These are phyloP conservation scores for Agelas oroides DNA, from an alignment of 37 sponge, comb jelly and placozoan species.

Conservation along the genomic window DNA sequence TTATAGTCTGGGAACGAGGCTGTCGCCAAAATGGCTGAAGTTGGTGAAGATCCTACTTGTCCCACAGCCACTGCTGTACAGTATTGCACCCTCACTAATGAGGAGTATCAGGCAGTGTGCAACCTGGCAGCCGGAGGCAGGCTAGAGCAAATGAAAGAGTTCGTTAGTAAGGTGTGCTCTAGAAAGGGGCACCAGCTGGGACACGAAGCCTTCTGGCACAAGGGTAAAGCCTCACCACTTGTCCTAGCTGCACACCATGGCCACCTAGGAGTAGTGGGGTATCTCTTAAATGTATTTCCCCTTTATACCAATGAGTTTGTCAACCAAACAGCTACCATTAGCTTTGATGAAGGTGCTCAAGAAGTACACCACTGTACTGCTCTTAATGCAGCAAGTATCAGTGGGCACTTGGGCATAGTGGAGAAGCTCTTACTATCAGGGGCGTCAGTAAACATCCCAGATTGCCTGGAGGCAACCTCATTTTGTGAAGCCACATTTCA, in stretches of 20 bases:
- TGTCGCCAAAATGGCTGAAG: too few relatives aligned
- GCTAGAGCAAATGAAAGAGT: too few relatives aligned
- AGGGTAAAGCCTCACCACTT: background rate
- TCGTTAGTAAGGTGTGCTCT: too few relatives aligned
- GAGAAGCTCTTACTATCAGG: background rate
- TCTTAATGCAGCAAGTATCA: background rate
- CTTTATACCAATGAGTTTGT: background rate
- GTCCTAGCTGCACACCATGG: conserved; percentile 16
- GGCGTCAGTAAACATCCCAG: background rate
- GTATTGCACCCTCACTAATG: too few relatives aligned
- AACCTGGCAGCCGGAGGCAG: too few relatives aligned
- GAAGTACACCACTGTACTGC: background rate
- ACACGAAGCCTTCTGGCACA: too few relatives aligned
- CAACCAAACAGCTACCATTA: background rate
- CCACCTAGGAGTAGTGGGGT: background rate
- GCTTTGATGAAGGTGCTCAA: background rate
- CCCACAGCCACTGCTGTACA: too few relatives aligned
- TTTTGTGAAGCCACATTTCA: background rate
- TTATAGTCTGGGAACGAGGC: too few relatives aligned
- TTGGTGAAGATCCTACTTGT: too few relatives aligned
- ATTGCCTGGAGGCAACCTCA: background rate
- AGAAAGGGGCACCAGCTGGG: too few relatives aligned
- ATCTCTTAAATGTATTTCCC: background rate
- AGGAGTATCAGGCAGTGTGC: too few relatives aligned
- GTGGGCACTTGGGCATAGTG: background rate